A percentile compares a stretch with the other conserved stretches of the same genome.
phyloP scores from a whole-genome alignment of 2,797 vertebrate species.

The Steatocranus sp. region DNA sequence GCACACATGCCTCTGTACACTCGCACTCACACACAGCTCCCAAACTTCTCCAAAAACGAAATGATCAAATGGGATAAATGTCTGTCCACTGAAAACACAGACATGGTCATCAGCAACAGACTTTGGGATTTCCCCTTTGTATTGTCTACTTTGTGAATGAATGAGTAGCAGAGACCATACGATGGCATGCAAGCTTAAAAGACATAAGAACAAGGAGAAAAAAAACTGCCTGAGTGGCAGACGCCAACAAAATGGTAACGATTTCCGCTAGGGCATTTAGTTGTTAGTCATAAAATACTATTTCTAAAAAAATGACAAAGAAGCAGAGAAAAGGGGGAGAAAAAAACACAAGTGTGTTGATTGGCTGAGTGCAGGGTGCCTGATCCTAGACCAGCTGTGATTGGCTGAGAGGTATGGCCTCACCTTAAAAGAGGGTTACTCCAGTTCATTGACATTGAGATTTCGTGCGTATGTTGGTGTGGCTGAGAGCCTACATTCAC shows the following conservation, averaged over 20 bases:
- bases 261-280: conserved; percentile 45
- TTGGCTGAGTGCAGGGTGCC: conserved; percentile 69
- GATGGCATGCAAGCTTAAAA: conserved; percentile 36
- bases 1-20: background rate
- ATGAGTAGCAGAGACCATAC: conserved; percentile 47
- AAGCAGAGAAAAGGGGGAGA: background rate
- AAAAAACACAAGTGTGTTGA: conserved; percentile 49
- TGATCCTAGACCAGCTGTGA: conserved; percentile 65
- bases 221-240: conserved; percentile 2
- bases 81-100: conserved; percentile 14
- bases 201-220: conserved; percentile 24
- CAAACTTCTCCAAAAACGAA: background rate
- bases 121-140: conserved; percentile 30
- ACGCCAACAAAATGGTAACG: conserved; percentile 31
- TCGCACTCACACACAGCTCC: background rate
- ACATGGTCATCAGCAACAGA: background rate
- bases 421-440: conserved; percentile 78
- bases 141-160: conserved; percentile 62
- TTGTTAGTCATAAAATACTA: conserved; percentile 55
- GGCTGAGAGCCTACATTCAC: conserved; percentile 11
- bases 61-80: background rate
- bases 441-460: conserved; percentile 71
- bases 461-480: conserved; percentile 7
- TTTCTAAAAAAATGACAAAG: conserved; percentile 52
- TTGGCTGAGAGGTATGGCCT: conserved; percentile 75